Evolutionary conservation across 2,888 invertebrate genomes (phyloP), one percentile per base, ranked within the genome.

Genomic region (Smittia sp.): DNA sequence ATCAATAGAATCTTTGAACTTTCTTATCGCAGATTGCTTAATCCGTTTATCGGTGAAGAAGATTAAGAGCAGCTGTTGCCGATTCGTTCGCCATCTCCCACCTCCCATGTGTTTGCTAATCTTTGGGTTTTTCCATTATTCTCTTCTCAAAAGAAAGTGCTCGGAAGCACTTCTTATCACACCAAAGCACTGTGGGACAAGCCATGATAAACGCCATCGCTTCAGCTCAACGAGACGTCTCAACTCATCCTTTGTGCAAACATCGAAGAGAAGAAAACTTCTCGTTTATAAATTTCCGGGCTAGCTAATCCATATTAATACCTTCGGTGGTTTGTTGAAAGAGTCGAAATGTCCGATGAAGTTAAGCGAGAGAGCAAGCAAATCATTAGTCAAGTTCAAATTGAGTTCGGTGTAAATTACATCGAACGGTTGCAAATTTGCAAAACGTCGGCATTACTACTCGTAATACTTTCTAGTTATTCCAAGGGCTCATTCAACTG

Each of bases 91-190:
- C n/a, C n/a, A n/a, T n/a, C n/a, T n/a, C n/a, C n/a, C n/a, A n/a
- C n/a, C n/a, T n/a, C 46, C 2, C 6, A 46, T 46, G 46, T 46
- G 46, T 46, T 15, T 46, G 15, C 3, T 46, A 6, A 6, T 32
- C 9, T 32, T 32, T 32, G 3, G 32, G 4, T n/a, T n/a, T n/a
- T n/a, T n/a, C n/a, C n/a, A n/a, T n/a, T n/a, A n/a, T n/a, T n/a
- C n/a, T n/a, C n/a, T n/a, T n/a, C n/a, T n/a, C n/a, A n/a, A n/a
- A n/a, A n/a, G n/a, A n/a, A n/a, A n/a, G n/a, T n/a, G n/a, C n/a
- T n/a, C n/a, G n/a, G n/a, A n/a, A n/a, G n/a, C 46, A 46, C 7
- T 46, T 46, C 46, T 46, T 46, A 46, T 46, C 46, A n/a, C 46
- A 3, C n/a, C 2, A 3, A 15, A 46, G n/a, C 46, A 46, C 9